Conservation (phyloP, 2,113 vertebrate species). For the Oceanodroma tethys region DNA sequence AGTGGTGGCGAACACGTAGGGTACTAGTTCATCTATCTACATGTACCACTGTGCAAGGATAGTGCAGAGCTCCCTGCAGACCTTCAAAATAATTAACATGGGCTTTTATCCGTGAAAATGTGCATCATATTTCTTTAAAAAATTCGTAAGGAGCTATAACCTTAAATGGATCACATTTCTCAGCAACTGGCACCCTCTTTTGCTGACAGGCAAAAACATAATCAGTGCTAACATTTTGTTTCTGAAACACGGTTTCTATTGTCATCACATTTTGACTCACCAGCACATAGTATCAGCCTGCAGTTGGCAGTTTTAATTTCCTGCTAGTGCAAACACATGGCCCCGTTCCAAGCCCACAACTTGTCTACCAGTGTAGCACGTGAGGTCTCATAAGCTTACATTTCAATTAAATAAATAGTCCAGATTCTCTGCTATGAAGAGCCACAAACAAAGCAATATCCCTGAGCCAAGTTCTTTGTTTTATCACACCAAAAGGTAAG, state of each 20-base stretch:
- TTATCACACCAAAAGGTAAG: neutral
- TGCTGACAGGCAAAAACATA: neutral
- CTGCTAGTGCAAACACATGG: neutral
- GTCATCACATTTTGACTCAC: slow-evolving; percentile 33
- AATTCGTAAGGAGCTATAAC: neutral
- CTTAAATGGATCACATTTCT: neutral
- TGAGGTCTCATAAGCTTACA: neutral
- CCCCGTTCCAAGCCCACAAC: neutral
- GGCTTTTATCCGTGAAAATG: neutral
- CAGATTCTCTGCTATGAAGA: neutral
- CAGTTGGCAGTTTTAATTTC: neutral
- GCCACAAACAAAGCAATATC: accelerated
- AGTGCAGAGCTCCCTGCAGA: neutral
- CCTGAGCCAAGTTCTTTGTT: neutral
- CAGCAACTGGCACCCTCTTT: neutral
- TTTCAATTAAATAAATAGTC: neutral
- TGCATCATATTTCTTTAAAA: neutral
- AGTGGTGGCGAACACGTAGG: neutral
- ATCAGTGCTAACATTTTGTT: neutral
- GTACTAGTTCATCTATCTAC: neutral
- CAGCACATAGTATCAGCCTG: neutral
- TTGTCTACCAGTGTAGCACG: neutral
- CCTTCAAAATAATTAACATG: neutral
- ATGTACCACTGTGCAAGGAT: accelerated
- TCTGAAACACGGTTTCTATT: neutral